Percentiles rank a stretch among this genome's conserved stretches.
phyloP scores from a whole-genome alignment of 2,888 invertebrate genomes.

The Aphodius sticticus region DNA sequence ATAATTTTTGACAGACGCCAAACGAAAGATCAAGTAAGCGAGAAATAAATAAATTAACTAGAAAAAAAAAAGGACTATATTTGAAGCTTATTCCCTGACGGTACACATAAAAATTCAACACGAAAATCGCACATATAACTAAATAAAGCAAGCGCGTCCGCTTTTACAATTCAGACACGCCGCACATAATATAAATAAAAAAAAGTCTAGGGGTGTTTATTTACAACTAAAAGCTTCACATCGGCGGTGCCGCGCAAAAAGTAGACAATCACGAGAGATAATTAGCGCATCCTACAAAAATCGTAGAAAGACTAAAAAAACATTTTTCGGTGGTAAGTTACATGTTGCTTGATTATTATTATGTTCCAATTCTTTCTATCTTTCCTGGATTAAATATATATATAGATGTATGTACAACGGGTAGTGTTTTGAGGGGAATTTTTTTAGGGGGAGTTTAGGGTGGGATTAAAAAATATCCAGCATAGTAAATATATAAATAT shows the following conservation, averaged over 20 bases:
- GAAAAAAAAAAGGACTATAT: neutral
- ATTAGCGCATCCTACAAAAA: neutral
- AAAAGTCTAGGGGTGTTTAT: neutral
- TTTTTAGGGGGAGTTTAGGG: neutral
- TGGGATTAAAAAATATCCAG: conserved; percentile 39
- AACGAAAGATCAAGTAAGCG: neutral
- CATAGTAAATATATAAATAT: conserved; percentile 38
- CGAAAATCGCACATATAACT: neutral
- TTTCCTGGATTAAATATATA: conserved; percentile 21
- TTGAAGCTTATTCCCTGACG: conserved; percentile 4
- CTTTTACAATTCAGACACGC: neutral
- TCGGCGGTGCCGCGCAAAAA: neutral
- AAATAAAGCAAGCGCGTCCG: neutral
- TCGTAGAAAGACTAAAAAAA: conserved; percentile 1
- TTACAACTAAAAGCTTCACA: conserved; percentile 4
- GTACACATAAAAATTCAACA: neutral
- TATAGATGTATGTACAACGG: conserved; percentile 23
- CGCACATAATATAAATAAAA: neutral
- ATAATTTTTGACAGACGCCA: neutral
- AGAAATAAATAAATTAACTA: neutral
- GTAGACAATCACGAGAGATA: neutral
- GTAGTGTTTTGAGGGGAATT: neutral
- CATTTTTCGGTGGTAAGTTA: neutral
- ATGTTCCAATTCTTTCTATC: conserved; percentile 14
- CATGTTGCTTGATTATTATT: neutral